Conservation (phyloP, 2,113 vertebrate genomes). For the Perca flavescens region DNA sequence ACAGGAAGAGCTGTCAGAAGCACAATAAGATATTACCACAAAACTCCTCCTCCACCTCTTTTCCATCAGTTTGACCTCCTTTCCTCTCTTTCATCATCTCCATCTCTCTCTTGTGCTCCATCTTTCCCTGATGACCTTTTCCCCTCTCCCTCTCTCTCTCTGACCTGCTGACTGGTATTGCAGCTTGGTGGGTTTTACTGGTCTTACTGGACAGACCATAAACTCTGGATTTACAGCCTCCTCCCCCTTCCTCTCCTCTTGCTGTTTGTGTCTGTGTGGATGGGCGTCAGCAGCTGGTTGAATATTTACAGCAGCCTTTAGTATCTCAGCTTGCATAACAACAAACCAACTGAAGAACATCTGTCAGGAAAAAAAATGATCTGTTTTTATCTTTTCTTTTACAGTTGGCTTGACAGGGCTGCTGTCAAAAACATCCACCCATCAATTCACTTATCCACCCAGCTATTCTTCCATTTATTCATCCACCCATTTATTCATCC, state of each 20-base stretch:
- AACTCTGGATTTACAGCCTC: conserved; percentile 62
- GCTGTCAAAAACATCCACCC: not conserved
- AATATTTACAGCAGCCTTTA: conserved; percentile 53
- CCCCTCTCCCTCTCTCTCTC: not conserved
- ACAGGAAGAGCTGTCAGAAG: not conserved
- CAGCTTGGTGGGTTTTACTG: conserved; percentile 42
- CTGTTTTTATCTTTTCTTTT: conserved; percentile 8
- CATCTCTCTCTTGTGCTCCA: not conserved
- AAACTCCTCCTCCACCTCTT: conserved; percentile 28
- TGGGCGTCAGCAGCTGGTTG: conserved; percentile 28
- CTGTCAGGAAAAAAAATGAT: not conserved
- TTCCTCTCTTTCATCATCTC: conserved; percentile 45
- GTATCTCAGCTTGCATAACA: conserved; percentile 16
- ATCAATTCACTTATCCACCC: not conserved
- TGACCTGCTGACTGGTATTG: conserved; percentile 55
- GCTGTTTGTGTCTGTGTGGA: conserved; percentile 42
- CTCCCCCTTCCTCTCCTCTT: conserved; percentile 10
- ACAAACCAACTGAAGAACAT: conserved; percentile 8
- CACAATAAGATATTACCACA: conserved; percentile 2
- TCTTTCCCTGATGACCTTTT: conserved; percentile 32
- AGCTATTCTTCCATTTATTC: not conserved
- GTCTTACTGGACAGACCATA: conserved; percentile 49
- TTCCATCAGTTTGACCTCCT: conserved; percentile 47
- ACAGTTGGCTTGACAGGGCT: not conserved
- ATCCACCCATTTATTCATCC: not conserved